Conservation (phyloP, 2,888 invertebrate species). For the Tortricodes alternella region DNA sequence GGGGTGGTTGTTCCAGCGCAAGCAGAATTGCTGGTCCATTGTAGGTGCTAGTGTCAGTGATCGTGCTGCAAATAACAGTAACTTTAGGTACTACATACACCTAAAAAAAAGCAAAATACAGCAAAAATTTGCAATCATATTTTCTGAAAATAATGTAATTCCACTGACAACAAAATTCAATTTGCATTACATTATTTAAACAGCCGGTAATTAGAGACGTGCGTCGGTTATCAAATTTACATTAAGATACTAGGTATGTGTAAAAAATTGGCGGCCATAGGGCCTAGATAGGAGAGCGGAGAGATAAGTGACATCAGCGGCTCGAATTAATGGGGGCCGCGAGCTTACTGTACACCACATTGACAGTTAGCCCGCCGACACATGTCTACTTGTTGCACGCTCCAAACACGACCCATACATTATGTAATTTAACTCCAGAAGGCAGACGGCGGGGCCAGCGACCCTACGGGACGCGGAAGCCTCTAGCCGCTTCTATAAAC, state of each 20-base stretch:
- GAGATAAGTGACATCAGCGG: constrained; percentile 83
- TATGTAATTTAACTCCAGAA: constrained; percentile 83
- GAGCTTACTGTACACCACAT: constrained; percentile 82
- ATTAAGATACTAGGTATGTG: constrained; percentile 67
- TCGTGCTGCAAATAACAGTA: constrained; percentile 71
- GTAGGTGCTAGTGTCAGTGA: constrained; percentile 83
- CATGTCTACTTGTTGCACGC: constrained; percentile 83
- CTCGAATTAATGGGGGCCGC: constrained; percentile 82
- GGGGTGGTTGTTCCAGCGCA: constrained; percentile 97
- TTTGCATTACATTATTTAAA: constrained; percentile 62
- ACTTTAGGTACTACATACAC: constrained; percentile 52
- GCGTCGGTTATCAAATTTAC: constrained; percentile 73
- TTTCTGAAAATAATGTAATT: constrained; percentile 38
- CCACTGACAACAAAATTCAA: constrained; percentile 56
- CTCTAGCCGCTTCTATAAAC: constrained; percentile 82
- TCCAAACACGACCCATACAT: constrained; percentile 78
- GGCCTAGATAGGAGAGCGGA: constrained; percentile 81
- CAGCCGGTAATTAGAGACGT: constrained; percentile 72
- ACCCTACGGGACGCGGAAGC: constrained; percentile 83
- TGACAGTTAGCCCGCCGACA: constrained; percentile 82
- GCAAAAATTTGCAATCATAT: constrained; percentile 32
- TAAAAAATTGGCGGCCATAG: constrained; percentile 81
- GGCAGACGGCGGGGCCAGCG: constrained; percentile 77
- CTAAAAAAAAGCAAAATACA: constrained; percentile 23
- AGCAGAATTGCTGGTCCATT: constrained; percentile 94